Evolutionary conservation across 2,113 vertebrate genomes (phyloP), one percentile per base, ranked within the genome.

Genomic region (Pan troglodytes): DNA sequence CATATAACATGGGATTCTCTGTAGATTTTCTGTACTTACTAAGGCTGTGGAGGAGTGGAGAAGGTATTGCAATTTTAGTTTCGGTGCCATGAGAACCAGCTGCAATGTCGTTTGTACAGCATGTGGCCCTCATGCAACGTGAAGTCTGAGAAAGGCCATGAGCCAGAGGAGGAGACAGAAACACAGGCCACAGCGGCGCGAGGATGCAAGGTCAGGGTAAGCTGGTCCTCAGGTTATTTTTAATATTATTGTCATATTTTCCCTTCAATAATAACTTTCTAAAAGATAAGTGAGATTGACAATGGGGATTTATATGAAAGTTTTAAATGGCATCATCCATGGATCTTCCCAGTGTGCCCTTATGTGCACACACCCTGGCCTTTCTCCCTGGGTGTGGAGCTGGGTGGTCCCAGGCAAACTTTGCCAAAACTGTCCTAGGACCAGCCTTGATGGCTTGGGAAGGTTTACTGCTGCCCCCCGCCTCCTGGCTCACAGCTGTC

Each of bases 181-280:
- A 5, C 83, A 27, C 20, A 80, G 38, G 38, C 61, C 38, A n/a
- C 0, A 0, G 14, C 10, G 3, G 17, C 3, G 6, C 67, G 27
- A 55, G 61, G 30, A 45, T 2, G 25, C 50, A 48, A 16, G 45
- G 3, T 70, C 1, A 5, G 38, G 64, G 30, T 68, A 30, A 35
- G n/a, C 59, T 9, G 45, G 27, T 40, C n/a, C 70, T 67, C 57
- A 68, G 17, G 75, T 59, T 55, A 5, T 14, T 52, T 78, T 78
- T 52, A 76, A 35, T 27, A 68, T 78, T 55, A 40, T 12, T 72
- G 68, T 55, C 23, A 67, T 61, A 40, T 20, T 16, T n/a, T 43
- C n/a, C 72, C 45, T 78, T 78, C 23, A 86, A 17, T 43, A 43
- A 52, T 43, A 38, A 48, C 9, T 68, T 45, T 68, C 18, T 68